Percentiles rank a stretch among this genome's conserved stretches.
These are phyloP conservation scores for Bombus impatiens DNA, from an alignment of 1,140 invertebrate species.

Conservation along the genomic window DNA sequence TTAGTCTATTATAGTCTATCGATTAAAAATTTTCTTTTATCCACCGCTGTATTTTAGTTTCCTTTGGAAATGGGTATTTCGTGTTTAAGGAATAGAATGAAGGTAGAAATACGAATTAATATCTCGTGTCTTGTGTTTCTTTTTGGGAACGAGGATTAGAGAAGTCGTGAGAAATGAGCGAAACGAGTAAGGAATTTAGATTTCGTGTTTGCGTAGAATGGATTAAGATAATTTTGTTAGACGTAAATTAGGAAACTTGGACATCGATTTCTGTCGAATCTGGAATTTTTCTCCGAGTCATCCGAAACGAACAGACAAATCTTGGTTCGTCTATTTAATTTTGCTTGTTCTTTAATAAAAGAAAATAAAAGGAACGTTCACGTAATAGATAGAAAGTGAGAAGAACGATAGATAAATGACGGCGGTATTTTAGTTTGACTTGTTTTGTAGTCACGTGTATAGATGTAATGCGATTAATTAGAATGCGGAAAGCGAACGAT, in stretches of 20 bases:
- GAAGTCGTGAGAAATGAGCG: not conserved
- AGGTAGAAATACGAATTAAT: no score
- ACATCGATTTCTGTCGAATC: not conserved
- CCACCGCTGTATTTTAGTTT: no score
- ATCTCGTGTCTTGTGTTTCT: not conserved
- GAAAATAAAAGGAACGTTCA: not conserved
- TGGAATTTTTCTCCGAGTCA: not conserved
- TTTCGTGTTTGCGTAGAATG: not conserved
- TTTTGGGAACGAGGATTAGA: not conserved
- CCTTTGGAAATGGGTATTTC: no score
- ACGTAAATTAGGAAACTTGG: not conserved
- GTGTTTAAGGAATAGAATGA: no score
- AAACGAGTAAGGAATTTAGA: not conserved
- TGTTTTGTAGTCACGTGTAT: not conserved
- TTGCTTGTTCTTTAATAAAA: not conserved
- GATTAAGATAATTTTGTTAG: not conserved
- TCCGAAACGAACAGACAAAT: no score
- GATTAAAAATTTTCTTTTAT: no score
- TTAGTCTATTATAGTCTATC: no score
- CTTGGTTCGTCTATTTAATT: not conserved
- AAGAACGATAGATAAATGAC: not conserved
- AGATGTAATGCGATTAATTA: conserved; percentile 1
- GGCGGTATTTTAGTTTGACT: not conserved
- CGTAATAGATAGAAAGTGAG: not conserved
- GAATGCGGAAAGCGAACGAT: not conserved